These are phyloP conservation scores for Eidolon helvum DNA, from an alignment of 2,113 vertebrate genomes.

Conservation along the genomic window DNA sequence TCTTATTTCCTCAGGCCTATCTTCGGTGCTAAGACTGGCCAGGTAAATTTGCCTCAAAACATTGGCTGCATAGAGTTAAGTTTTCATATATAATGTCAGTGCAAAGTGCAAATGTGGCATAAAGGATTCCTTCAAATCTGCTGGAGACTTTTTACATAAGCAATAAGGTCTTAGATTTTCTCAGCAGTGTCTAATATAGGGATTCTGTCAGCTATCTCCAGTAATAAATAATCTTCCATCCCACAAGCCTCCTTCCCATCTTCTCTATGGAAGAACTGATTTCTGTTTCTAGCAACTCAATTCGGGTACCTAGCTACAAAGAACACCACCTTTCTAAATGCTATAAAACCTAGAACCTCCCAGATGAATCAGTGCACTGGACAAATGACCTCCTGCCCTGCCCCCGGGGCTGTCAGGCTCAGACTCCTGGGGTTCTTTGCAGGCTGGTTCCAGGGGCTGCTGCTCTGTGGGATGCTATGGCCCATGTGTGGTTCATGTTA, in stretches of 20 bases:
- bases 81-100: neutral
- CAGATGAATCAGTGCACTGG: neutral
- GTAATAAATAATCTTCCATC: neutral
- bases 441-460: neutral
- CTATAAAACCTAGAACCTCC: neutral
- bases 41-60: neutral
- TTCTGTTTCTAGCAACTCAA: neutral
- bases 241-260: neutral
- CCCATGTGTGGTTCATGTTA: conserved; percentile 5
- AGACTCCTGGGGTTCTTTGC: neutral
- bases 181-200: neutral
- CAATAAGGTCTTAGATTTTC: neutral
- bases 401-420: neutral
- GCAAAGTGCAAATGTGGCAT: neutral
- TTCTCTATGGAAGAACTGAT: neutral
- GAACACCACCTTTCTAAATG: neutral
- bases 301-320: neutral
- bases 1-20: neutral
- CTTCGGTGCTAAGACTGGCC: neutral
- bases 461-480: neutral
- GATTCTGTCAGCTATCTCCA: neutral
- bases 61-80: neutral
- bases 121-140: neutral
- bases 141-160: neutral
- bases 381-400: fast-evolving